Evolutionary conservation across 2,888 invertebrate species (phyloP).

Genomic region (Dimorphilus gyrociliatus): DNA sequence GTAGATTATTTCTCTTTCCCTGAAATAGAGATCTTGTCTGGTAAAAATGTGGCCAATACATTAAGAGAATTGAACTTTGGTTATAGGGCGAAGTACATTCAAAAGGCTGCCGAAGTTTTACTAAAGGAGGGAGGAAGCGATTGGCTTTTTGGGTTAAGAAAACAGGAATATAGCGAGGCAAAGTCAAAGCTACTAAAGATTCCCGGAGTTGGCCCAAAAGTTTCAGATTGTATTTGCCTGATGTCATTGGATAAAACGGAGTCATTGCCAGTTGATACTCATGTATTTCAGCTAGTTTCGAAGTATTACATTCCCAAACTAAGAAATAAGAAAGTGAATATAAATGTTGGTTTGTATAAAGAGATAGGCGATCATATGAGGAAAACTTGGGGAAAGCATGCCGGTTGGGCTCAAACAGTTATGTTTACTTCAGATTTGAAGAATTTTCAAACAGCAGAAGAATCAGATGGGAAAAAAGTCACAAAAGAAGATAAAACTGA

Average conservation of each 20-base stretch:
- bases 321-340: slow-evolving; percentile 55
- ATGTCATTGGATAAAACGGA: slow-evolving; percentile 80
- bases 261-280: slow-evolving; percentile 86
- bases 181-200: slow-evolving; percentile 56
- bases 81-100: slow-evolving; percentile 27
- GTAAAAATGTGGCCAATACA: slow-evolving; percentile 50
- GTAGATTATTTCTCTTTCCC: slow-evolving; percentile 63
- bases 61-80: slow-evolving; percentile 44
- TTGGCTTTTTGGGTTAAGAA: slow-evolving; percentile 57
- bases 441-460: slow-evolving; percentile 46
- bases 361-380: slow-evolving; percentile 66
- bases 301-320: slow-evolving; percentile 62
- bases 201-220: slow-evolving; percentile 84
- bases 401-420: slow-evolving; percentile 89
- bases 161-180: slow-evolving; percentile 50
- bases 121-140: slow-evolving; percentile 48
- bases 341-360: slow-evolving; percentile 60
- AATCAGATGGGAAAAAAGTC: no score
- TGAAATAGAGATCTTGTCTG: slow-evolving; percentile 29
- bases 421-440: slow-evolving; percentile 63
- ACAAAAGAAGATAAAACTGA: no score
- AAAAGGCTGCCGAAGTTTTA: slow-evolving; percentile 35
- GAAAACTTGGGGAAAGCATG: slow-evolving; percentile 60
- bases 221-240: slow-evolving; percentile 82
- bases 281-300: slow-evolving; percentile 77